phyloP scores from a whole-genome alignment of 2,797 vertebrate species.

The Ceryle rudis region DNA sequence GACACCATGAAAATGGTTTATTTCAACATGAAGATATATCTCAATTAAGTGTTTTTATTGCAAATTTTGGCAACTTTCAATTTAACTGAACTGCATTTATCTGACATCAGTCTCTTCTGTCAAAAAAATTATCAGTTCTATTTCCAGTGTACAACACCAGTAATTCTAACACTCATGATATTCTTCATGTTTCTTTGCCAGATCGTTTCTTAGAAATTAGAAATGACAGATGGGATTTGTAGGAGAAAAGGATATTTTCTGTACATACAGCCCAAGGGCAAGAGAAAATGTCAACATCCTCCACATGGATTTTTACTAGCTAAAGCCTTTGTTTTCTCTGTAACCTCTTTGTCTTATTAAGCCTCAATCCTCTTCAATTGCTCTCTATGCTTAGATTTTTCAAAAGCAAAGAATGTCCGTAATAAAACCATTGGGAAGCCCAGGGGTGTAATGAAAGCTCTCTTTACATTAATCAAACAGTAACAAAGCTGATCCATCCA shows the following conservation, averaged over 20 bases:
- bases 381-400: background rate
- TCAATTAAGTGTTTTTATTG: slow-evolving; percentile 1
- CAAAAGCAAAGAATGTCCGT: background rate
- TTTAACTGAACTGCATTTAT: background rate
- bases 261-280: background rate
- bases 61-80: background rate
- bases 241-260: slow-evolving; percentile 25
- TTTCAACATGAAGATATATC: background rate
- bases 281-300: background rate
- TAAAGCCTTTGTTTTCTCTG: slow-evolving; percentile 31
- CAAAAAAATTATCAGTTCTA: background rate
- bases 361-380: background rate
- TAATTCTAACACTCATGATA: background rate
- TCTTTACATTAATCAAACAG: background rate
- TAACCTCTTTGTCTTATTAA: background rate
- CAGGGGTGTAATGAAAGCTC: background rate
- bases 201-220: slow-evolving; percentile 1
- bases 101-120: background rate
- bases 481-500: background rate
- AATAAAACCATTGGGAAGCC: slow-evolving; percentile 1
- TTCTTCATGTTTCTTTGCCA: background rate
- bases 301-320: background rate
- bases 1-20: background rate
- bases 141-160: slow-evolving; percentile 18
- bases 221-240: slow-evolving; percentile 41